These are phyloP conservation scores for Halotydeus destructor DNA, from an alignment of 1,140 invertebrate genomes.

Conservation along the genomic window DNA sequence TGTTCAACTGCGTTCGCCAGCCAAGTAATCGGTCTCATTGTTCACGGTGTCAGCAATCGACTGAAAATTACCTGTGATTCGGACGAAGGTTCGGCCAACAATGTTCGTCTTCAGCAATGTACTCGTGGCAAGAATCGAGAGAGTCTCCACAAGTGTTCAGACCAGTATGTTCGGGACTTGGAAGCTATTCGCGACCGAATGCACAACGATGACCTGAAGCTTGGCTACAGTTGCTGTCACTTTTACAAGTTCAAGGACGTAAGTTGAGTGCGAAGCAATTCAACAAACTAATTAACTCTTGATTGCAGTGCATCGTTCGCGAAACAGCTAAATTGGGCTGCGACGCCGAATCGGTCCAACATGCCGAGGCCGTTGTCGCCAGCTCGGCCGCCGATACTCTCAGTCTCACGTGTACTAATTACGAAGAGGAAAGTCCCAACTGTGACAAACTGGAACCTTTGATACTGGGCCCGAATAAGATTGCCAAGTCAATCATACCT, in stretches of 20 bases:
- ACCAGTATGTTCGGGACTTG: neutral
- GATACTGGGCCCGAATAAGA: too few relatives aligned
- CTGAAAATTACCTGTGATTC: neutral
- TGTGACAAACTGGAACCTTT: too few relatives aligned
- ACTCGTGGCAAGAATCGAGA: neutral
- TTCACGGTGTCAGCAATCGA: neutral
- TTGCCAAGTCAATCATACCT: too few relatives aligned
- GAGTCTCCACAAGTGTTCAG: neutral
- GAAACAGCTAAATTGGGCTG: too few relatives aligned
- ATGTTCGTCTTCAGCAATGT: neutral
- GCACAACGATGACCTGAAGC: neutral
- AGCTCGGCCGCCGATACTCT: too few relatives aligned
- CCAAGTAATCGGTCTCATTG: neutral
- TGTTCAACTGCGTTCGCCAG: neutral
- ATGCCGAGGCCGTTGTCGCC: too few relatives aligned
- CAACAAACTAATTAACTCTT: too few relatives aligned
- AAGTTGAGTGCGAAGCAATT: too few relatives aligned
- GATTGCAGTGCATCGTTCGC: too few relatives aligned
- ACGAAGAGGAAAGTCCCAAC: too few relatives aligned
- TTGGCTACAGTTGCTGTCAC: constrained; percentile 1
- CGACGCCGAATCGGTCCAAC: too few relatives aligned
- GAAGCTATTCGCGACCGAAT: neutral
- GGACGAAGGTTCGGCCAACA: neutral
- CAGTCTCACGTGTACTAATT: too few relatives aligned
- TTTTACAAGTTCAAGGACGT: neutral